Evolutionary conservation across 2,888 invertebrate genomes (phyloP), one percentile per base, ranked within the genome.

Genomic region (Nematopogon swammerdamellus): DNA sequence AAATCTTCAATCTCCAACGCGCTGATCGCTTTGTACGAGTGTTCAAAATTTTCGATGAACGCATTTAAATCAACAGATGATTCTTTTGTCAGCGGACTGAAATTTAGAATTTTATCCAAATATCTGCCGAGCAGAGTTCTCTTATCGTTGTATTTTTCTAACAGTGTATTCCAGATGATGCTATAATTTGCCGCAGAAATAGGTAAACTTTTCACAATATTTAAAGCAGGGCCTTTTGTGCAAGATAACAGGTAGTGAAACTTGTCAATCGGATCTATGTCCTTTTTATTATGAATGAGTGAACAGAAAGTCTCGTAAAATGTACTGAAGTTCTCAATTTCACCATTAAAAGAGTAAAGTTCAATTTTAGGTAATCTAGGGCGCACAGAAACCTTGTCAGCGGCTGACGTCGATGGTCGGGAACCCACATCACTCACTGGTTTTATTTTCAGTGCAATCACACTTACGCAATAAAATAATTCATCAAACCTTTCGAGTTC

Each of bases 71-170:
- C 11, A 11, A 19, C 20, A 46, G 49, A 11, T 18, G 36, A 8
- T 36, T 47, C 36, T 14, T 14, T 36, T 8, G 36, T 36, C 11
- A 36, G 36, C 14, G 36, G 36, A 36, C 18, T 29, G 36, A 47
- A 47, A 30, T 4, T 47, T 17, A 36, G 3, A 36, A 36, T 36
- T 48, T 48, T 53, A 10, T 53, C 53, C 14, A 50, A 25, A 45
- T 51, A 53, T 16, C 45, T 45, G 42, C 53, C 48, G 2, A 49
- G 29, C 14, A 54, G 36, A 42, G 46, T 36, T 44, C 54, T 19
- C 10, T 51, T 50, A 45, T 55, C 55, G 19, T 54, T 51, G 43
- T 55, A 53, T 46, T 53, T 55, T 29, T 52, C 50, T 6, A 55
- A 20, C 50, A 55, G 47, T 18, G 47, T 49, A 48, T 53, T 25